These are phyloP conservation scores for Pantala flavescens DNA, from an alignment of 1,140 invertebrate species.

Conservation along the genomic window DNA sequence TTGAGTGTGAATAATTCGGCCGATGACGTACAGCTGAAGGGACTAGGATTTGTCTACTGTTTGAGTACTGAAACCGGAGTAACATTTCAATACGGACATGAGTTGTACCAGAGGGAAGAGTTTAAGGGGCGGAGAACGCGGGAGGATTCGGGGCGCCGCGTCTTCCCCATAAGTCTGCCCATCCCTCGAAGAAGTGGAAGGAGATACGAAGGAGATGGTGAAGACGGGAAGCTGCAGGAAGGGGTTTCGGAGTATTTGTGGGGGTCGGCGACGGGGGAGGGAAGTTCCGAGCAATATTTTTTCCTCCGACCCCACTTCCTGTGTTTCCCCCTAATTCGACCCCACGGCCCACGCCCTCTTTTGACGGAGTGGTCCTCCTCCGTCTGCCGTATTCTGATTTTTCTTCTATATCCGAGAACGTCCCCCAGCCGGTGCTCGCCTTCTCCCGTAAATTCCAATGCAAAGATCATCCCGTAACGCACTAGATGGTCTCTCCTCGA, in stretches of 20 bases:
- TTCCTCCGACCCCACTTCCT: conserved; percentile 2
- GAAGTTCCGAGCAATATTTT: background rate
- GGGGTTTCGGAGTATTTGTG: background rate
- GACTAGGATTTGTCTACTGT: too few relatives aligned
- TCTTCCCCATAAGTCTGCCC: background rate
- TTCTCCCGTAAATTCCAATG: background rate
- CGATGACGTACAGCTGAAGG: too few relatives aligned
- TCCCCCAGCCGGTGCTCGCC: background rate
- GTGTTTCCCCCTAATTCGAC: background rate
- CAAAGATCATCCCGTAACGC: background rate
- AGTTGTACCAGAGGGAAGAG: background rate
- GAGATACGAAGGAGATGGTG: background rate
- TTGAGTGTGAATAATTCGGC: too few relatives aligned
- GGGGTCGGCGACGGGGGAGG: background rate
- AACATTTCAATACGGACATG: background rate
- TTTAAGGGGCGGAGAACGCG: background rate
- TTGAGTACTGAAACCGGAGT: too few relatives aligned
- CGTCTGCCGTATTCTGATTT: background rate
- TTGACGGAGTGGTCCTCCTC: background rate
- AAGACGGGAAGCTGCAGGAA: background rate
- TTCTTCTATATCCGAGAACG: background rate
- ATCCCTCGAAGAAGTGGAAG: background rate
- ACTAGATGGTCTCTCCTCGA: too few relatives aligned
- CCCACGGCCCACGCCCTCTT: background rate
- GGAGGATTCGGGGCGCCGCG: background rate